These are phyloP conservation scores for Pseudomyrmex cubaensis DNA, from an alignment of 1,140 invertebrate genomes.

Conservation along the genomic window DNA sequence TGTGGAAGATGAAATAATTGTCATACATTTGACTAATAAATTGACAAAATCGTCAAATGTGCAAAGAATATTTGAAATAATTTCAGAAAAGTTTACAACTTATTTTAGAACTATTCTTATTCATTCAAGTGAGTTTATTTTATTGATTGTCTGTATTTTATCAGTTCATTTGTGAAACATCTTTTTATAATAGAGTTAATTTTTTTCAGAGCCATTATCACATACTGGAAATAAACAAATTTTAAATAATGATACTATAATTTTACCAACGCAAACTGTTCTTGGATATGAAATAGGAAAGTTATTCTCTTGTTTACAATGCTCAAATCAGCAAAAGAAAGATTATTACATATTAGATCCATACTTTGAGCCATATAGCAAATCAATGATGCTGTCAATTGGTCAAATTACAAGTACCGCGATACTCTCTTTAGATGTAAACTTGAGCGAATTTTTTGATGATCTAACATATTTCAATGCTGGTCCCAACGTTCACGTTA, in stretches of 20 bases:
- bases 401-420: slow-evolving; percentile 79
- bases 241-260: slow-evolving; percentile 76
- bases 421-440: slow-evolving; percentile 80
- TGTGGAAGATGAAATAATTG: slow-evolving; percentile 76
- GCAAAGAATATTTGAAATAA: slow-evolving; percentile 72
- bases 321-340: slow-evolving; percentile 76
- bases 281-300: slow-evolving; percentile 82
- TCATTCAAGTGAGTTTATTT: slow-evolving; percentile 73
- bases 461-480: slow-evolving; percentile 83
- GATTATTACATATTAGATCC: slow-evolving; percentile 82
- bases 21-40: slow-evolving; percentile 82
- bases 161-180: not conserved
- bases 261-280: slow-evolving; percentile 81
- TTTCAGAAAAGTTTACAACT: slow-evolving; percentile 71
- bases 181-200: not conserved
- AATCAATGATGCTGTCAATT: slow-evolving; percentile 80
- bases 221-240: slow-evolving; percentile 72
- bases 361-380: slow-evolving; percentile 83
- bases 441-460: slow-evolving; percentile 80
- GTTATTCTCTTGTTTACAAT: slow-evolving; percentile 80
- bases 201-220: slow-evolving; percentile 75
- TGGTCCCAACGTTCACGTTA: slow-evolving; percentile 74
- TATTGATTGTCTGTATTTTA: not conserved
- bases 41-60: slow-evolving; percentile 73
- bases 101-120: slow-evolving; percentile 80